These are phyloP conservation scores for Istiophorus platypterus DNA, from an alignment of 2,113 vertebrate genomes.

Conservation along the genomic window DNA sequence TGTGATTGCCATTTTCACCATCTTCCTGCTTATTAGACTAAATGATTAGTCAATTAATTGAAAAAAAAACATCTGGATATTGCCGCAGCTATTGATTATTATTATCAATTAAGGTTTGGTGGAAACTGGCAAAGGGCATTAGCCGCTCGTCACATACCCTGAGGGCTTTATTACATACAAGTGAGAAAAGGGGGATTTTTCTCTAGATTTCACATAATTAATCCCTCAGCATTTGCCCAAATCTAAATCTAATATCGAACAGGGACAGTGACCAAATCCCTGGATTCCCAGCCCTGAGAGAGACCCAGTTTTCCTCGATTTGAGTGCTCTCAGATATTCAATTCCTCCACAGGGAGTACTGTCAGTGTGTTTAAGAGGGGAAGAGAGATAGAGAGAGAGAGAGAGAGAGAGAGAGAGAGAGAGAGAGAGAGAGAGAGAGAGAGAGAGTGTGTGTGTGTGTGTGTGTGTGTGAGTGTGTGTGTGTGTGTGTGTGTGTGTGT, in stretches of 20 bases:
- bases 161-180: not conserved
- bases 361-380: not conserved
- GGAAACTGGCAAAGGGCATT: constrained; percentile 1
- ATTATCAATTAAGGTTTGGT: constrained; percentile 10
- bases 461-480: too few relatives aligned
- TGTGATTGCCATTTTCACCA: not conserved
- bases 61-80: not conserved
- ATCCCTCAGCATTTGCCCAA: constrained; percentile 17
- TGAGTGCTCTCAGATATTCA: constrained; percentile 31
- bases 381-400: not conserved
- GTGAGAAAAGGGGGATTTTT: not conserved
- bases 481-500: constrained; percentile 26
- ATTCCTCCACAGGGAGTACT: constrained; percentile 38
- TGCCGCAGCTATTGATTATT: not conserved
- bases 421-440: too few relatives aligned
- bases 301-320: constrained; percentile 16
- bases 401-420: too few relatives aligned
- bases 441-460: too few relatives aligned
- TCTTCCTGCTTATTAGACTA: not conserved
- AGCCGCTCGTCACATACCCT: constrained; percentile 5
- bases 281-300: constrained; percentile 19
- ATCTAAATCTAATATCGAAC: constrained; percentile 9
- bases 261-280: constrained; percentile 34
- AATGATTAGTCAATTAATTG: constrained; percentile 13
- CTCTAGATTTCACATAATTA: not conserved